Percentiles rank a stretch among this genome's conserved stretches.
Evolutionary conservation across 1,140 invertebrate species (phyloP).

Genomic region (Caenorhabditis briggsae): DNA sequence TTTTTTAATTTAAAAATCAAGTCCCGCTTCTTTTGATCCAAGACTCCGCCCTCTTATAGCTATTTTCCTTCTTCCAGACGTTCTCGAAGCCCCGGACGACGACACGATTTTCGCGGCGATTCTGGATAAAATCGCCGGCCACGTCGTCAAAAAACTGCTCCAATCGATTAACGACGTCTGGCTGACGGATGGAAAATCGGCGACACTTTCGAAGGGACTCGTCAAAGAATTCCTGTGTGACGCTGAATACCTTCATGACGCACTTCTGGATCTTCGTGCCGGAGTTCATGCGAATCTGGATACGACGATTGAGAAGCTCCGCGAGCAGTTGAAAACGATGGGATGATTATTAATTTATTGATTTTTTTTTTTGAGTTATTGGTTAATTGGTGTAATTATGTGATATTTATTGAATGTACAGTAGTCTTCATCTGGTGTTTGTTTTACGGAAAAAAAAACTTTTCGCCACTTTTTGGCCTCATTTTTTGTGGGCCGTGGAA

Average conservation of each 20-base stretch:
- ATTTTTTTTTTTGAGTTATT: too few relatives aligned
- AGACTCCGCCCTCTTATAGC: neutral
- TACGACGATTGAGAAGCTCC: constrained; percentile 2
- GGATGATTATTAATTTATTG: neutral
- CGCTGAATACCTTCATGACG: constrained; percentile 26
- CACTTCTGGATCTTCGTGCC: constrained; percentile 11
- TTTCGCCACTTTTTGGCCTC: too few relatives aligned
- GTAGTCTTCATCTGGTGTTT: too few relatives aligned
- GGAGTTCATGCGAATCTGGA: constrained; percentile 14
- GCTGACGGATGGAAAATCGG: constrained; percentile 37
- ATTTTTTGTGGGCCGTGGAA: too few relatives aligned
- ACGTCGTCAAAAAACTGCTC: constrained; percentile 28
- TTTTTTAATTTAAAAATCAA: too few relatives aligned
- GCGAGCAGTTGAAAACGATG: constrained; percentile 42
- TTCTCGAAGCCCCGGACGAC: neutral
- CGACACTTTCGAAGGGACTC: constrained; percentile 42
- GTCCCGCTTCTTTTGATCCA: neutral
- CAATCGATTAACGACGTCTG: constrained; percentile 51
- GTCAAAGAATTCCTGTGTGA: constrained; percentile 47
- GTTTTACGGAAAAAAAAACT: too few relatives aligned
- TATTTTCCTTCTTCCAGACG: neutral
- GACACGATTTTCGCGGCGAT: constrained; percentile 11
- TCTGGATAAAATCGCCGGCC: constrained; percentile 23
- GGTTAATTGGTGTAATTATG: too few relatives aligned
- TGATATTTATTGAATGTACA: too few relatives aligned